These are phyloP conservation scores for Echeneis naucrates DNA, from an alignment of 2,797 vertebrate species.

Conservation along the genomic window DNA sequence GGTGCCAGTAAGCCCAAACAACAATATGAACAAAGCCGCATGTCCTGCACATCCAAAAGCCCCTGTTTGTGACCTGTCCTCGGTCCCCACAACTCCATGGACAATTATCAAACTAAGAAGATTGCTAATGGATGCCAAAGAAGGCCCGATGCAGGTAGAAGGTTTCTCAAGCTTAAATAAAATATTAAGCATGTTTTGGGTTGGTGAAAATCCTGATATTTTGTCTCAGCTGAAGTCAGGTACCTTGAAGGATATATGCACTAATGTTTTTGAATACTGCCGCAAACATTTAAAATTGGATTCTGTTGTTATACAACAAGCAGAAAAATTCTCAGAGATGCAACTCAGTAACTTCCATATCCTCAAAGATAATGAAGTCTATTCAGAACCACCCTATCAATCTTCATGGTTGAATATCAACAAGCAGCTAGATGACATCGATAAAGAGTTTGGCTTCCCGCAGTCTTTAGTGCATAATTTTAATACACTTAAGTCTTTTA, in stretches of 20 bases:
- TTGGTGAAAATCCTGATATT: not conserved
- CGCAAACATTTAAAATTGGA: accelerated
- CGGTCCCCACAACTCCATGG: slow-evolving; percentile 65
- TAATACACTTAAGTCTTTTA: not conserved
- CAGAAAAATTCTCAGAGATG: not conserved
- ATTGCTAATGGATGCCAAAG: slow-evolving; percentile 13
- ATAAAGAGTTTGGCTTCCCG: slow-evolving; percentile 76
- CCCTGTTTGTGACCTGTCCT: slow-evolving; percentile 11
- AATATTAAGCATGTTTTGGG: slow-evolving; percentile 58
- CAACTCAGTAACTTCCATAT: slow-evolving; percentile 48
- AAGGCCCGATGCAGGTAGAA: not conserved
- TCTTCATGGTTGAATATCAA: slow-evolving; percentile 80
- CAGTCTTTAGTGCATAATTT: slow-evolving; percentile 21
- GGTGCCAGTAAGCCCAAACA: slow-evolving; percentile 3
- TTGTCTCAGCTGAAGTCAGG: accelerated
- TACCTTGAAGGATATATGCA: not conserved
- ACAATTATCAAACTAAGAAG: slow-evolving; percentile 15
- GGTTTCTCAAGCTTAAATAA: accelerated
- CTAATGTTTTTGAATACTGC: not conserved
- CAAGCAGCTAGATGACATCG: slow-evolving; percentile 76
- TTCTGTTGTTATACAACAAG: slow-evolving; percentile 60
- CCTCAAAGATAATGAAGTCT: slow-evolving; percentile 57
- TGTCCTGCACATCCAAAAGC: not conserved
- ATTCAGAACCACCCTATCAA: slow-evolving; percentile 60
- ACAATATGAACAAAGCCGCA: slow-evolving; percentile 5